Percentiles rank a stretch among this genome's conserved stretches.
Evolutionary conservation across 2,888 invertebrate genomes (phyloP).

Genomic region (Lepeophtheirus nordmannii): DNA sequence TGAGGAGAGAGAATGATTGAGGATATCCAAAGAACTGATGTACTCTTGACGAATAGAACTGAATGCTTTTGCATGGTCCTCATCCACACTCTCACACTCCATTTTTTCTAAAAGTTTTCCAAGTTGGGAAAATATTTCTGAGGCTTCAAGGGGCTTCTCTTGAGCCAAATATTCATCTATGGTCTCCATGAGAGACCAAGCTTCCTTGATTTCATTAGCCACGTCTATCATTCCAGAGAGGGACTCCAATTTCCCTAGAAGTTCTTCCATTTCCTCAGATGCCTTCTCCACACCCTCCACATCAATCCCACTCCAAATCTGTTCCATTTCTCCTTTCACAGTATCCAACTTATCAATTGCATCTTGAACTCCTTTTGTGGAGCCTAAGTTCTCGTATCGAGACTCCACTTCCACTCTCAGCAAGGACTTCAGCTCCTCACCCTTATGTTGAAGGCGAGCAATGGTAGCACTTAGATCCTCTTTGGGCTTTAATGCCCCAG

Average conservation of each 20-base stretch:
- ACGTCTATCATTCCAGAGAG: background rate
- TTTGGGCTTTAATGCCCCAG: conserved; percentile 5
- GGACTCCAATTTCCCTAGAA: too few relatives aligned
- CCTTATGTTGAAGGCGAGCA: background rate
- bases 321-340: conserved; percentile 5
- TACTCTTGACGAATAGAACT: conserved; percentile 6
- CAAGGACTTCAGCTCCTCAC: conserved; percentile 13
- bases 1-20: background rate
- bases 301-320: background rate
- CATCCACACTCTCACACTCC: background rate
- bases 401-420: background rate
- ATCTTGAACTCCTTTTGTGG: background rate
- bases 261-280: too few relatives aligned
- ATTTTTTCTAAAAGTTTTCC: background rate
- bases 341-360: background rate
- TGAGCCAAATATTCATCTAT: background rate
- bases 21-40: background rate
- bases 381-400: background rate
- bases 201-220: background rate
- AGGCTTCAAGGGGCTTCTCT: background rate
- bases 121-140: background rate
- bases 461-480: conserved; percentile 16
- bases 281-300: too few relatives aligned
- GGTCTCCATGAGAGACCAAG: background rate
- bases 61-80: background rate